A percentile compares a stretch with the other conserved stretches of the same genome.
These are phyloP conservation scores for Andrena haemorrhoa DNA, from an alignment of 2,888 invertebrate genomes.

Conservation along the genomic window DNA sequence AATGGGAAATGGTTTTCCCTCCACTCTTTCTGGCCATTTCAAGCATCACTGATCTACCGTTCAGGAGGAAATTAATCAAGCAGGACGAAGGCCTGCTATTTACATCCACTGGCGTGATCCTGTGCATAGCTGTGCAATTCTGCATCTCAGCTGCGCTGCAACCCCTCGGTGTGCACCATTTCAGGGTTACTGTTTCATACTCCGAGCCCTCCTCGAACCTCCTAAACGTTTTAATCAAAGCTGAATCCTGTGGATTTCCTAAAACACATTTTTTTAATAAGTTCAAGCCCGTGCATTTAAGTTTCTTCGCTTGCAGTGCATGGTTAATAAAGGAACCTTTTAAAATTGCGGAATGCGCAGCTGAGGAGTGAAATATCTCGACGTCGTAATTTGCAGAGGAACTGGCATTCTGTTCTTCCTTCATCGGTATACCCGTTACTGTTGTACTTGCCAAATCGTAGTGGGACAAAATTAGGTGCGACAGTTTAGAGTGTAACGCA, in stretches of 20 bases:
- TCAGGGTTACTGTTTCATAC: slow-evolving; percentile 94
- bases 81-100: slow-evolving; percentile 98
- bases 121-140: slow-evolving; percentile 93
- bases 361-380: slow-evolving; percentile 95
- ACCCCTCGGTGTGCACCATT: slow-evolving; percentile 99
- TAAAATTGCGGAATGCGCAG: slow-evolving; percentile 93
- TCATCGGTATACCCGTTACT: slow-evolving; percentile 99
- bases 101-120: slow-evolving; percentile 98
- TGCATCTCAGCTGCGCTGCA: slow-evolving; percentile 92
- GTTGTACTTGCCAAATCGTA: slow-evolving; percentile 97
- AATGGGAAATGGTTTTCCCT: slow-evolving; percentile 95
- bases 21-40: slow-evolving; percentile 95
- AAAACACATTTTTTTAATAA: slow-evolving; percentile 20
- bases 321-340: slow-evolving; percentile 82
- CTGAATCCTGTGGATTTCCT: slow-evolving; percentile 88
- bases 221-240: slow-evolving; percentile 88
- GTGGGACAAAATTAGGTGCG: slow-evolving; percentile 92
- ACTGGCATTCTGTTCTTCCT: slow-evolving; percentile 99
- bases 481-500: slow-evolving; percentile 90
- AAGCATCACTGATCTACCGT: slow-evolving; percentile 95
- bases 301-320: neutral
- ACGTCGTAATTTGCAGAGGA: slow-evolving; percentile 99
- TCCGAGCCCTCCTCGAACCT: slow-evolving; percentile 88
- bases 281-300: neutral
- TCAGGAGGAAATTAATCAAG: slow-evolving; percentile 98